A percentile compares a stretch with the other conserved stretches of the same genome.
Conservation (phyloP, 2,888 invertebrate species). For the Calliphora vomitoria region DNA sequence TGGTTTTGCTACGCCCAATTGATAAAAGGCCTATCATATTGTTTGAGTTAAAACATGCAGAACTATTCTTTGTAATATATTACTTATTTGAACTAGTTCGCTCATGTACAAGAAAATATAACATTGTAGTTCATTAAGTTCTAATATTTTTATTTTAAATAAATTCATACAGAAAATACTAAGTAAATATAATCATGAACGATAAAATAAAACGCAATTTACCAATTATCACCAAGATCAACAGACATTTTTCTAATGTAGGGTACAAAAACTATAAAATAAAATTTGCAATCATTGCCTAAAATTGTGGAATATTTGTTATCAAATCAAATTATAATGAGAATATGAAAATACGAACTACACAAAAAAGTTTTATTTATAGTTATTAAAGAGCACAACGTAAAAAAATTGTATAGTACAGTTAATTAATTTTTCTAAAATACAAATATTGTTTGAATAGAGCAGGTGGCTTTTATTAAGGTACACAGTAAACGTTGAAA, state of each 20-base stretch:
- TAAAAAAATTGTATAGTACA: slow-evolving; percentile 8
- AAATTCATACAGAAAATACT: no score
- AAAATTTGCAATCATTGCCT: slow-evolving; percentile 21
- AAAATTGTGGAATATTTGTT: slow-evolving; percentile 33
- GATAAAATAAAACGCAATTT: no score
- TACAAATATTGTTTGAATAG: not conserved
- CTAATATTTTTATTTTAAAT: no score
- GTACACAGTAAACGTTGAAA: not conserved
- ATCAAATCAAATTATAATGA: slow-evolving; percentile 51
- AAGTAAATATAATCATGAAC: no score
- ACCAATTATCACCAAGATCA: not conserved
- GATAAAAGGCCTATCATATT: no score
- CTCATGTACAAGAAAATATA: no score
- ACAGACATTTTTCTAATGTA: slow-evolving; percentile 6
- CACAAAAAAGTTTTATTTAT: slow-evolving; percentile 9
- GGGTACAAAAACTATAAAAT: not conserved
- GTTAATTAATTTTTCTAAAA: slow-evolving; percentile 15
- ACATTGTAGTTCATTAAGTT: no score
- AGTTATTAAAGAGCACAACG: slow-evolving; percentile 7
- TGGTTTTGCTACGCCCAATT: no score
- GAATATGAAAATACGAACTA: slow-evolving; percentile 4
- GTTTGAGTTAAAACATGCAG: no score
- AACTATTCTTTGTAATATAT: no score
- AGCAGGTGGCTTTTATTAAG: not conserved
- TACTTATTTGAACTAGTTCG: no score